Conservation (phyloP, 2,113 vertebrate genomes). For the Tetraodon nigroviridis region DNA sequence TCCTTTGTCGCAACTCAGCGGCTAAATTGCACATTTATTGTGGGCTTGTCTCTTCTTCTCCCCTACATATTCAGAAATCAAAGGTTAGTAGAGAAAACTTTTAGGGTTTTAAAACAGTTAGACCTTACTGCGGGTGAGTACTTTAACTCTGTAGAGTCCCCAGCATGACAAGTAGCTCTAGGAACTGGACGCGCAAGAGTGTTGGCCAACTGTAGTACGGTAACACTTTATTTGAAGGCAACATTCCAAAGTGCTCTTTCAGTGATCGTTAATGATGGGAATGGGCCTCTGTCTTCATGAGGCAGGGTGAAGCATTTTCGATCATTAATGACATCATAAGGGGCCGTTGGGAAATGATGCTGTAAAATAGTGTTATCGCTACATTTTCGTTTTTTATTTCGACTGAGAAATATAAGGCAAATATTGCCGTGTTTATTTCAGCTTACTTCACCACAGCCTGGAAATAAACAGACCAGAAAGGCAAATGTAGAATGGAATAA, state of each 20-base stretch:
- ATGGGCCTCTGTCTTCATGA: slow-evolving; percentile 44
- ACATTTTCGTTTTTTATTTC: slow-evolving; percentile 68
- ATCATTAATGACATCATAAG: slow-evolving; percentile 54
- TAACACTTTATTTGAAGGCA: slow-evolving; percentile 81
- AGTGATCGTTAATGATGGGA: slow-evolving; percentile 59
- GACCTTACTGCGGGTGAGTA: slow-evolving; percentile 78
- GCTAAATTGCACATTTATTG: slow-evolving; percentile 70
- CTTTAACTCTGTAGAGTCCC: slow-evolving; percentile 67
- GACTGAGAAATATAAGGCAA: slow-evolving; percentile 55
- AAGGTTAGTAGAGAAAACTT: slow-evolving; percentile 77
- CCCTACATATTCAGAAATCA: slow-evolving; percentile 79
- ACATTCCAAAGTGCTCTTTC: slow-evolving; percentile 63
- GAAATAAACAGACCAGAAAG: slow-evolving; percentile 63
- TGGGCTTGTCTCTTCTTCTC: slow-evolving; percentile 79
- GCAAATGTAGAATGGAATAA: slow-evolving; percentile 49
- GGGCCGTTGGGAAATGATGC: slow-evolving; percentile 67
- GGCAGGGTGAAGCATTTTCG: slow-evolving; percentile 49
- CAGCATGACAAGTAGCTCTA: slow-evolving; percentile 73
- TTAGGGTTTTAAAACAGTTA: slow-evolving; percentile 73
- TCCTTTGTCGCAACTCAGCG: slow-evolving; percentile 42
- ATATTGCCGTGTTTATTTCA: slow-evolving; percentile 58
- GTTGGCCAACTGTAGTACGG: slow-evolving; percentile 75
- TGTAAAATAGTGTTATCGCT: slow-evolving; percentile 80
- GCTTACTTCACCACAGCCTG: slow-evolving; percentile 64
- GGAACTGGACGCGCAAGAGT: slow-evolving; percentile 72